Conservation (phyloP, 2,797 vertebrate species). For the Percopsis omiscomaycus region DNA sequence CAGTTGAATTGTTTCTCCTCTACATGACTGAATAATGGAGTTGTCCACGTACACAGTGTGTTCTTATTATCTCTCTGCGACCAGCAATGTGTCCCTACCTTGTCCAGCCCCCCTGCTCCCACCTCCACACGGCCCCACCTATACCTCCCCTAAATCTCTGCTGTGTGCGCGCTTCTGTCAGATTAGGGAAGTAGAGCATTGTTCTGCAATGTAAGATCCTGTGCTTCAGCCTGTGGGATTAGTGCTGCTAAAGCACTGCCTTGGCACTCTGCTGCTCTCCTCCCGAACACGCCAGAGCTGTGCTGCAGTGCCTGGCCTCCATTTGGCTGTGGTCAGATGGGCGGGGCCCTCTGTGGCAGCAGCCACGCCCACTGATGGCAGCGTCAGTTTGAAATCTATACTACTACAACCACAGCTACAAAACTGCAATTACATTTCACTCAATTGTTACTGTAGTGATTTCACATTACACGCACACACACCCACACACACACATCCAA, state of each 20-base stretch:
- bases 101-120: constrained; percentile 17
- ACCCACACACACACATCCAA: neutral
- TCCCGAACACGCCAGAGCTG: constrained; percentile 24
- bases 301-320: constrained; percentile 17
- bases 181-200: constrained; percentile 51
- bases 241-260: constrained; percentile 56
- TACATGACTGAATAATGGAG: neutral
- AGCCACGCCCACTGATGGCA: neutral
- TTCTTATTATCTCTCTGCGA: constrained; percentile 20
- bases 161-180: constrained; percentile 29
- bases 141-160: constrained; percentile 23
- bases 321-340: neutral
- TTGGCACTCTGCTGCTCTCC: constrained; percentile 49
- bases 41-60: neutral
- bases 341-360: neutral
- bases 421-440: neutral
- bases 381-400: neutral
- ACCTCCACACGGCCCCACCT: constrained; percentile 10
- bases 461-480: neutral
- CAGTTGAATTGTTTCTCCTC: neutral
- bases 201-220: constrained; percentile 59
- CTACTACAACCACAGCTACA: neutral
- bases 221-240: constrained; percentile 63
- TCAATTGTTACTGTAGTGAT: too few relatives aligned
- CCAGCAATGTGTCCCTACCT: constrained; percentile 15